These are phyloP conservation scores for Melanchra persicariae DNA, from an alignment of 2,888 invertebrate genomes.

Conservation along the genomic window DNA sequence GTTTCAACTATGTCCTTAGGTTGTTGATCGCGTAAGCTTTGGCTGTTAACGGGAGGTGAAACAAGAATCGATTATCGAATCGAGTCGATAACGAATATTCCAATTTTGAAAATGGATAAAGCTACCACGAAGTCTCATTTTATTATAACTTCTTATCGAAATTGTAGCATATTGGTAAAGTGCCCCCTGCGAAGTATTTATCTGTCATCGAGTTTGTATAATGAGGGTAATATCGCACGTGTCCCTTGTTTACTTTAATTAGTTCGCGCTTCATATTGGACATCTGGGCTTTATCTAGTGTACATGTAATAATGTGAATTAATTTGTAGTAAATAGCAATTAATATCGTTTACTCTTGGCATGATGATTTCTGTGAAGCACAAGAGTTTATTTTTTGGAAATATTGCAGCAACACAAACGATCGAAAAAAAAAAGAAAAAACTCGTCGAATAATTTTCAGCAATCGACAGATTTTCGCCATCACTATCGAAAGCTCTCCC, in stretches of 20 bases:
- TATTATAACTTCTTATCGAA: neutral
- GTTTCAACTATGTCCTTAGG: conserved; percentile 78
- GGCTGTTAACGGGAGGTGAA: conserved; percentile 38
- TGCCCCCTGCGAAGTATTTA: conserved; percentile 51
- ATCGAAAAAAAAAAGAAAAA: too few relatives aligned
- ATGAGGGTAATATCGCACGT: conserved; percentile 54
- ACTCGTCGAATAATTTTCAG: conserved; percentile 9
- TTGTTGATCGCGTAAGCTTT: conserved; percentile 76
- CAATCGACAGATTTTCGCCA: conserved; percentile 56
- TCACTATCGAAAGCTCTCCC: conserved; percentile 66
- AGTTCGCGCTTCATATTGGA: conserved; percentile 47
- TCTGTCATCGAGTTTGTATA: conserved; percentile 43
- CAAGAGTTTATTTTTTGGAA: neutral
- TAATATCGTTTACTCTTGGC: neutral
- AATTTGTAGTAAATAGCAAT: neutral
- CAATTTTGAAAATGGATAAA: neutral
- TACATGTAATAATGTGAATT: conserved; percentile 3
- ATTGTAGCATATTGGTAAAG: neutral
- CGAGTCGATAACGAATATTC: conserved; percentile 27
- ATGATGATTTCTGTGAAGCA: neutral
- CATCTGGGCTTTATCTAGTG: conserved; percentile 48
- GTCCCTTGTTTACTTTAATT: conserved; percentile 45
- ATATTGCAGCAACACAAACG: too few relatives aligned
- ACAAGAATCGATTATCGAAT: conserved; percentile 38
- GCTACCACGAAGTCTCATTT: neutral